These are phyloP conservation scores for Ptilodon capucinus DNA, from an alignment of 2,888 invertebrate species.

Conservation along the genomic window DNA sequence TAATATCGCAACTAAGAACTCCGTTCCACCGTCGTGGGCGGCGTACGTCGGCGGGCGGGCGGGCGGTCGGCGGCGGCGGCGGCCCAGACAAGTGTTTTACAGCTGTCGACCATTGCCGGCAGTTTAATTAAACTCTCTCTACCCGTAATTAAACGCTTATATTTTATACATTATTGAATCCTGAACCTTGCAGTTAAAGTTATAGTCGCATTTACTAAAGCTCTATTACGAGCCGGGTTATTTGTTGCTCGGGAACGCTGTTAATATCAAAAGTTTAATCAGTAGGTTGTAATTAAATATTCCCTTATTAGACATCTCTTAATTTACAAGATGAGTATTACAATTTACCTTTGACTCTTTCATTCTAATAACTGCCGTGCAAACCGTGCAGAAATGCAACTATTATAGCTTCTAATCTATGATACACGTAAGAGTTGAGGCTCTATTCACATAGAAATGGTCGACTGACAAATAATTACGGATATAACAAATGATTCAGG, in stretches of 20 bases:
- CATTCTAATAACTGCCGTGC: no score
- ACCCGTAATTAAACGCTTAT: conserved; percentile 33
- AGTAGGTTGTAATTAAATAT: neutral
- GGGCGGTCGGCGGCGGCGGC: no score
- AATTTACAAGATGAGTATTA: neutral
- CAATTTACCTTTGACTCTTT: no score
- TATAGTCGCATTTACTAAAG: neutral
- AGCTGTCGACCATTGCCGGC: conserved; percentile 28
- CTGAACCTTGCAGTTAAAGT: conserved; percentile 7
- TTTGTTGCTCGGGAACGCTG: conserved; percentile 11
- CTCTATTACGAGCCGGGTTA: neutral
- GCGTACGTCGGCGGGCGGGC: no score
- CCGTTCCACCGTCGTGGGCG: neutral
- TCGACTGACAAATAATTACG: no score
- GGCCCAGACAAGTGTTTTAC: conserved; percentile 34
- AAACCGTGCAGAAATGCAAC: no score
- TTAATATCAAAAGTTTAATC: neutral
- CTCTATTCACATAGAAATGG: no score
- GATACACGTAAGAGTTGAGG: no score
- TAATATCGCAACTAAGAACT: conserved; percentile 9
- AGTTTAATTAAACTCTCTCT: conserved; percentile 35
- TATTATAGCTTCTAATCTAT: no score
- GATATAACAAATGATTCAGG: no score
- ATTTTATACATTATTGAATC: conserved; percentile 28
- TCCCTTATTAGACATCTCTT: neutral